phyloP scores from a whole-genome alignment of 2,113 vertebrate genomes.

The Agelaius tricolor region DNA sequence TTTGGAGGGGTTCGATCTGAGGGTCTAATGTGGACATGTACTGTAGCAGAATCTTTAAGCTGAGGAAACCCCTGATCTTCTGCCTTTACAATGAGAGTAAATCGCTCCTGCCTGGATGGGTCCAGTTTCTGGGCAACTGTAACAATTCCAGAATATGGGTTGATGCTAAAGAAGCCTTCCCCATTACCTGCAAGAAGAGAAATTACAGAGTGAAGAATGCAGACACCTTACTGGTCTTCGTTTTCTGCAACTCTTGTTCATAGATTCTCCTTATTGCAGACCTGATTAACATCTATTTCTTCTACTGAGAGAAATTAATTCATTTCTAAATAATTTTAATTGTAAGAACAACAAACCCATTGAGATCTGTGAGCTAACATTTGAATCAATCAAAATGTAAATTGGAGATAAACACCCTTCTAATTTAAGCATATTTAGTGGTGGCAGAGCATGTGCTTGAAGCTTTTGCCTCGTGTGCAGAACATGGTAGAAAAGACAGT shows the following conservation, averaged over 20 bases:
- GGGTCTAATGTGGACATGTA: constrained; percentile 78
- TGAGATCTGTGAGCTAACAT: neutral
- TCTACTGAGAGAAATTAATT: neutral
- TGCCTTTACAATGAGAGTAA: constrained; percentile 87
- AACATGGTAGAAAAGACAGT: neutral
- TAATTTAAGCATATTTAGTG: constrained; percentile 35
- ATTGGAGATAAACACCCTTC: constrained; percentile 23
- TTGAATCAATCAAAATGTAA: constrained; percentile 46
- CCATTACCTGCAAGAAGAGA: constrained; percentile 83
- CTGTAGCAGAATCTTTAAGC: constrained; percentile 81
- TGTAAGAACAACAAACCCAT: constrained; percentile 20
- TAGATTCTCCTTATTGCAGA: neutral
- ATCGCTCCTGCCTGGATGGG: constrained; percentile 74
- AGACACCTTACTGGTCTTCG: neutral
- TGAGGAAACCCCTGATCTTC: constrained; percentile 88
- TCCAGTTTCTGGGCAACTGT: constrained; percentile 78
- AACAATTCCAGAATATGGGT: constrained; percentile 83
- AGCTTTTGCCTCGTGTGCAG: constrained; percentile 28
- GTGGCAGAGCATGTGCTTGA: constrained; percentile 13
- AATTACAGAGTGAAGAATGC: constrained; percentile 21
- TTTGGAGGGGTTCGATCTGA: constrained; percentile 85
- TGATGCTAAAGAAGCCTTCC: constrained; percentile 84
- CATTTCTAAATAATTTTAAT: neutral
- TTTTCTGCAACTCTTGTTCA: neutral
- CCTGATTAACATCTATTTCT: neutral